Evolutionary conservation across 2,888 invertebrate genomes (phyloP).

Genomic region (Tetropium fuscum): DNA sequence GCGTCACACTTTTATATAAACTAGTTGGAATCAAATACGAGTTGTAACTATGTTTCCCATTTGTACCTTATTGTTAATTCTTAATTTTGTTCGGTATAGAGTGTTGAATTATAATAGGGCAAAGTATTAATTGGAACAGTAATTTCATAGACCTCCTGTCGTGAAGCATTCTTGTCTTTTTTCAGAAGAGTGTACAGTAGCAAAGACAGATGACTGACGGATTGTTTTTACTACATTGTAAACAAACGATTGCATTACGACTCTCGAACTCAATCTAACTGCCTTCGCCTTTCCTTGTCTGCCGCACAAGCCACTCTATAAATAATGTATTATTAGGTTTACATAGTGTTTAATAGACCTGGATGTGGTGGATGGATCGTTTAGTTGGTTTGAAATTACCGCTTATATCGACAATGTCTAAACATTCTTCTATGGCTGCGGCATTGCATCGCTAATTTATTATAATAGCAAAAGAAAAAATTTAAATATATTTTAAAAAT

Average conservation of each 20-base stretch:
- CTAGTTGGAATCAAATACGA: too few species aligned
- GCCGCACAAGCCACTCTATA: conserved; percentile 30
- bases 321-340: conserved; percentile 61
- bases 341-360: conserved; percentile 58
- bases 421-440: conserved; percentile 30
- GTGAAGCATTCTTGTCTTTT: conserved; percentile 14
- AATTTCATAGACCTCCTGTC: conserved; percentile 23
- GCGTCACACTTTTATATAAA: too few species aligned
- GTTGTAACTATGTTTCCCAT: too few species aligned
- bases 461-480: too few species aligned
- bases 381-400: conserved; percentile 46
- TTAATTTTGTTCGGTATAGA: too few species aligned
- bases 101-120: too few species aligned
- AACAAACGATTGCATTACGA: conserved; percentile 61
- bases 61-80: too few species aligned
- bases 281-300: background rate
- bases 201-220: conserved; percentile 67
- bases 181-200: conserved; percentile 60
- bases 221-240: conserved; percentile 65
- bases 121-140: too few species aligned
- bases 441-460: too few species aligned
- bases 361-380: conserved; percentile 51
- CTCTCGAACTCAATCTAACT: conserved; percentile 27
- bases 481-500: too few species aligned
- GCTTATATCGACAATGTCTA: conserved; percentile 29